Base-by-base conservation (phyloP, 2,797 vertebrate species). In the Rhyacichthys aspro region DNA sequence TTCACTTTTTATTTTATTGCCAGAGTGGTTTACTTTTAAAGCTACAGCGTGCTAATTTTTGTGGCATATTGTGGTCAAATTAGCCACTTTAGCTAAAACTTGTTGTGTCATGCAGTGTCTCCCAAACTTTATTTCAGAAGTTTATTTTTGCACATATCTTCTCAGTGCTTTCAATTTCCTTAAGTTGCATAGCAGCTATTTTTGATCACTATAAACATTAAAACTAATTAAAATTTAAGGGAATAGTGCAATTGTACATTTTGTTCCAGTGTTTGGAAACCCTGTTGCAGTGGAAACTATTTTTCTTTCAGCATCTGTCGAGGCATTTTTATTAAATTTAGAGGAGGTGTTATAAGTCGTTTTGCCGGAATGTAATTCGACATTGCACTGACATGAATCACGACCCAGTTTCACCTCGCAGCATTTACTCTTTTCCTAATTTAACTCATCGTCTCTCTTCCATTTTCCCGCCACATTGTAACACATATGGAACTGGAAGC, bases 401-500 rank as follows among this genome's bases (percentile, higher is more conserved):
- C 17, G 48, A 52, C 48, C 48, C 48, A 52, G 48, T 52, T 37
- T 37, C 36, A 52, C 48, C 48, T 52, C 36, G 33, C 33, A 52
- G 11, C 33, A 38, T 5, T 28, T 14, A 52, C 16, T 52, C 23
- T 41, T 38, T 52, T n/a, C 34, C 33, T 36, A n/a, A n/a, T n/a
- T n/a, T n/a, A n/a, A n/a, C 33, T 34, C n/a, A n/a, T n/a, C n/a
- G n/a, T n/a, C n/a, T 50, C 15, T 36, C 23, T 28, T 28, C 2
- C 23, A 28, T 28, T 34, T 50, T 50, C 17, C 11, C 17, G 9
- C 33, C 17, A 33, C 14, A 47, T 19, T 14, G n/a, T n/a, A 3
- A 1, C 44, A 46, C 12, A 44, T 19, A 4, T 46, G 14, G 33
- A 48, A 33, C 47, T 17, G 10, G n/a, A 11, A 36, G 15, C 33